Conservation (phyloP, 2,113 vertebrate species). For the Canis aureus region DNA sequence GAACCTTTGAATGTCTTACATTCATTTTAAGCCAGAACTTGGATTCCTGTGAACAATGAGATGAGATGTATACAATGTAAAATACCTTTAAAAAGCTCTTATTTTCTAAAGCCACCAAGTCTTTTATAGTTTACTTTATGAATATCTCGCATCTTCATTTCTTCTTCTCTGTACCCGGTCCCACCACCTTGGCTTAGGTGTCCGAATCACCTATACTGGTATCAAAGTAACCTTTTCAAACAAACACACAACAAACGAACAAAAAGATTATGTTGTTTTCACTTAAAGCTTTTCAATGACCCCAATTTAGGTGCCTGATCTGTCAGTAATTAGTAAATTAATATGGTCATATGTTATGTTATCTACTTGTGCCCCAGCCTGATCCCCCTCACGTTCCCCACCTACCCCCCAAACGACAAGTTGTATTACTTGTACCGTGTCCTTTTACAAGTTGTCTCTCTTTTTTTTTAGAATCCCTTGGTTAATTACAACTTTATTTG, state of each 20-base stretch:
- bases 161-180: not conserved
- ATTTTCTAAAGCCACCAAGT: not conserved
- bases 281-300: not conserved
- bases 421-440: not conserved
- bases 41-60: not conserved
- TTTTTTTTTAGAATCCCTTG: not conserved
- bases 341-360: not conserved
- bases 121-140: not conserved
- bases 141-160: not conserved
- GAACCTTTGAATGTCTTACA: not conserved
- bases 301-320: not conserved
- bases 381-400: not conserved
- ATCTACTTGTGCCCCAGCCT: not conserved
- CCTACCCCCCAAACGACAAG: too few species aligned
- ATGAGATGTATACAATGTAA: not conserved
- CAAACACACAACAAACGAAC: not conserved
- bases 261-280: not conserved
- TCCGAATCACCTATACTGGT: not conserved
- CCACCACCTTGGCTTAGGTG: not conserved
- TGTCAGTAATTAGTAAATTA: not conserved
- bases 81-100: not conserved
- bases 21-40: conserved; percentile 29
- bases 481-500: not conserved
- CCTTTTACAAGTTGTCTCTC: not conserved
- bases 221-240: not conserved